These are phyloP conservation scores for Tachina grossa DNA, from an alignment of 2,888 invertebrate genomes.

Conservation along the genomic window DNA sequence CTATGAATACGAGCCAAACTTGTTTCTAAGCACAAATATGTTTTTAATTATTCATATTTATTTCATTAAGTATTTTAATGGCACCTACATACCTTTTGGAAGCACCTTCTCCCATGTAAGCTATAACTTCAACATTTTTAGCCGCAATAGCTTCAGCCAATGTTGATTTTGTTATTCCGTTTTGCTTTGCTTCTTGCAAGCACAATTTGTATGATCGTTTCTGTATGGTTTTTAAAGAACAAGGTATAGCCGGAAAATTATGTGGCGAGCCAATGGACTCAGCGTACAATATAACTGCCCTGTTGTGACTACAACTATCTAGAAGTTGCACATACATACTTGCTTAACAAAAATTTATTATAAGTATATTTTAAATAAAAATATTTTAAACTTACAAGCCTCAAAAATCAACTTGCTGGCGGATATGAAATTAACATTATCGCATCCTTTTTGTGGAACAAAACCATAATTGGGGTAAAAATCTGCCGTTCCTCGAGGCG, in stretches of 20 bases:
- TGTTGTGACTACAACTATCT: slow-evolving; percentile 82
- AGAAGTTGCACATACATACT: neutral
- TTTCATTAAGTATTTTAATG: too few relatives aligned
- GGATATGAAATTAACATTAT: slow-evolving; percentile 77
- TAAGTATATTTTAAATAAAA: neutral
- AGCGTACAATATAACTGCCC: slow-evolving; percentile 80
- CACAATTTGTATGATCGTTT: slow-evolving; percentile 66
- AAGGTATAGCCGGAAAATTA: slow-evolving; percentile 79
- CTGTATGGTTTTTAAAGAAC: slow-evolving; percentile 75
- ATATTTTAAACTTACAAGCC: slow-evolving; percentile 74
- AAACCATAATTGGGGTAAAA: slow-evolving; percentile 82
- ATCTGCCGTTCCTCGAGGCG: slow-evolving; percentile 79
- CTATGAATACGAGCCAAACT: too few relatives aligned
- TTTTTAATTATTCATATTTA: too few relatives aligned
- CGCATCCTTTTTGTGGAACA: slow-evolving; percentile 81
- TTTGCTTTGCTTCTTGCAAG: slow-evolving; percentile 13
- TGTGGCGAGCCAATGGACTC: slow-evolving; percentile 79
- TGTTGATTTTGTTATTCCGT: neutral
- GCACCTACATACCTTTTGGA: slow-evolving; percentile 74
- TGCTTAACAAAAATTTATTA: neutral
- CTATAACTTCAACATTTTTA: slow-evolving; percentile 63
- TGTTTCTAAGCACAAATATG: too few relatives aligned
- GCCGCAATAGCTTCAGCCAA: slow-evolving; percentile 44
- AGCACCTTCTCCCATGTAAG: slow-evolving; percentile 81
- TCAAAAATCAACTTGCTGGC: slow-evolving; percentile 77